phyloP scores from a whole-genome alignment of 2,113 vertebrate genomes.

The Platysternon megacephalum region DNA sequence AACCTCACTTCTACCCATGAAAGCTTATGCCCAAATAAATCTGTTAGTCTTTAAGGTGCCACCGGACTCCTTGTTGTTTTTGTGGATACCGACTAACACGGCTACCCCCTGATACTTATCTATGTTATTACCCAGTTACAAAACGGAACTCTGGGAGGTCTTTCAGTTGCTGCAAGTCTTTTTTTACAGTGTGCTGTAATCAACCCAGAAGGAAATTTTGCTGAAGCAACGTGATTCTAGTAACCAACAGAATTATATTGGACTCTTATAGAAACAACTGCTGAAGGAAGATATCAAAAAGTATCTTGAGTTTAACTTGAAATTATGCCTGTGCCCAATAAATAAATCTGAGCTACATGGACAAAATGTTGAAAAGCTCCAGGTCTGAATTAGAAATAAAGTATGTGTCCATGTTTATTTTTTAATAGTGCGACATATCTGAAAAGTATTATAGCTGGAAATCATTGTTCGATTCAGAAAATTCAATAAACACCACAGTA shows the following conservation, averaged over 20 bases:
- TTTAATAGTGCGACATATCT: background rate
- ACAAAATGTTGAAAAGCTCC: background rate
- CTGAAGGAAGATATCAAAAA: background rate
- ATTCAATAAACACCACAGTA: background rate
- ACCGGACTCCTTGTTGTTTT: no score
- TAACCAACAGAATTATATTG: background rate
- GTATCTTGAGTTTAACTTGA: background rate
- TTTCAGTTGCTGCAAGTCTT: background rate
- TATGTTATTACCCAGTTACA: background rate
- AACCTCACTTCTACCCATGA: no score
- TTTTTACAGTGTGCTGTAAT: background rate
- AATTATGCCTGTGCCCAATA: background rate
- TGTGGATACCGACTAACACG: no score
- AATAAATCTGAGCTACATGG: background rate
- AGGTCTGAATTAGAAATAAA: background rate
- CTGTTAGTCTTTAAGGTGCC: no score
- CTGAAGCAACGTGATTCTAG: background rate
- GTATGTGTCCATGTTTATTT: background rate
- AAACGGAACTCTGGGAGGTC: background rate
- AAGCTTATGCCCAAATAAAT: no score
- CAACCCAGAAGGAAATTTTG: background rate
- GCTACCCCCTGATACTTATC: background rate
- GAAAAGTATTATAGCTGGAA: background rate
- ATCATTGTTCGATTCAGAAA: background rate
- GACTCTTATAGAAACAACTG: background rate